Evolutionary conservation across 2,113 vertebrate species (phyloP).

Genomic region (Gobio gobio): DNA sequence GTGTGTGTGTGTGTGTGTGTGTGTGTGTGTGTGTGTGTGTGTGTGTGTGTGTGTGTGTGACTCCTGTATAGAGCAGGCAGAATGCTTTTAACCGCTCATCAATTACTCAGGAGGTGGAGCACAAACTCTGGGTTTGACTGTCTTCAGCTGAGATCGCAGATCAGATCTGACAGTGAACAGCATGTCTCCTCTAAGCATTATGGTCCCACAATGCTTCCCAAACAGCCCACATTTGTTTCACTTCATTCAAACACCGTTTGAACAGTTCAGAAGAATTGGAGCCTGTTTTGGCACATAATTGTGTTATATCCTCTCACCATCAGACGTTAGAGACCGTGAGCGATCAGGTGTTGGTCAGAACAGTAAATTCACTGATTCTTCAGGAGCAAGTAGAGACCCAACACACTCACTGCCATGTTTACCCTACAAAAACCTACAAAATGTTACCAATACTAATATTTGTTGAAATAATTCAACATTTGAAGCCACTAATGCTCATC

Average conservation of each 20-base stretch:
- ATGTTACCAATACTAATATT: not conserved
- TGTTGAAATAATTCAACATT: not conserved
- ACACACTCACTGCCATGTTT: not conserved
- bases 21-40: not conserved
- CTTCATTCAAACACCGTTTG: not conserved
- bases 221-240: not conserved
- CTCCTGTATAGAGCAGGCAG: not conserved
- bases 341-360: not conserved
- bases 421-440: not conserved
- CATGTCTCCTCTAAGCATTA: not conserved
- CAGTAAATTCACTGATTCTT: not conserved
- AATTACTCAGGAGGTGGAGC: slow-evolving; percentile 2
- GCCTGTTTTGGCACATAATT: not conserved
- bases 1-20: not conserved
- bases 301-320: not conserved
- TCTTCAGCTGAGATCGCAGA: not conserved
- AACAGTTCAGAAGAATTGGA: not conserved
- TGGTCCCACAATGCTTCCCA: not conserved
- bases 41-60: not conserved
- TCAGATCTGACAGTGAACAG: slow-evolving; percentile 5
- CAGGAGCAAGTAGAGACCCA: not conserved
- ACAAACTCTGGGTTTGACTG: not conserved
- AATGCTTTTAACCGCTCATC: not conserved
- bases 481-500: not conserved
- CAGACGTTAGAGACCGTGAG: not conserved